Evolutionary conservation across 1,140 invertebrate genomes (phyloP).

Genomic region (Lepidurus apus): DNA sequence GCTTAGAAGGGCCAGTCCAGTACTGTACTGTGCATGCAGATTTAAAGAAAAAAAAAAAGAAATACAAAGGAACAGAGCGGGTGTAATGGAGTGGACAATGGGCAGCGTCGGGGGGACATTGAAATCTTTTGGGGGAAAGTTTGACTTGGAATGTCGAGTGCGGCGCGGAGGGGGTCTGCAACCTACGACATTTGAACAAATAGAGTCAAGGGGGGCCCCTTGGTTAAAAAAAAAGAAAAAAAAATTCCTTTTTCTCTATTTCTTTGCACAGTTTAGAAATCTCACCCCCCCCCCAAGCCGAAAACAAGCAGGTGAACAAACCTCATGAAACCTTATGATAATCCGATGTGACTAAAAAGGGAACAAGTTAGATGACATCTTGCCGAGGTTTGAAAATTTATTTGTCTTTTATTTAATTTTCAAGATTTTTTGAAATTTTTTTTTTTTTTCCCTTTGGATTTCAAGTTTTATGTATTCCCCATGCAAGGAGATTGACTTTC

Average conservation of each 20-base stretch:
- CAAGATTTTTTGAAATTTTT: no score
- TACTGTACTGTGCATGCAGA: background rate
- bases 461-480: no score
- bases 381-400: no score
- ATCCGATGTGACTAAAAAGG: background rate
- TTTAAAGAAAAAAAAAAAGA: background rate
- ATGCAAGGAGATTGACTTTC: no score
- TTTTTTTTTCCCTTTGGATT: no score
- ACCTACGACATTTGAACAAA: slow-evolving; percentile 22
- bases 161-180: slow-evolving; percentile 1
- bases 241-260: background rate
- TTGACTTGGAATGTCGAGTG: slow-evolving; percentile 1
- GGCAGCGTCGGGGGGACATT: background rate
- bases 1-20: background rate
- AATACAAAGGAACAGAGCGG: background rate
- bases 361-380: background rate
- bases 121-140: background rate
- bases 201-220: slow-evolving; percentile 7
- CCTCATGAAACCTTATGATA: background rate
- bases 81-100: slow-evolving; percentile 21
- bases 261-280: background rate
- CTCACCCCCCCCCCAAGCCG: background rate
- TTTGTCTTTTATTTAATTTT: no score
- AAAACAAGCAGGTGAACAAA: background rate
- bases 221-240: no score